Evolutionary conservation across 2,113 vertebrate species (phyloP).

Genomic region (Leptobrachium leishanense): DNA sequence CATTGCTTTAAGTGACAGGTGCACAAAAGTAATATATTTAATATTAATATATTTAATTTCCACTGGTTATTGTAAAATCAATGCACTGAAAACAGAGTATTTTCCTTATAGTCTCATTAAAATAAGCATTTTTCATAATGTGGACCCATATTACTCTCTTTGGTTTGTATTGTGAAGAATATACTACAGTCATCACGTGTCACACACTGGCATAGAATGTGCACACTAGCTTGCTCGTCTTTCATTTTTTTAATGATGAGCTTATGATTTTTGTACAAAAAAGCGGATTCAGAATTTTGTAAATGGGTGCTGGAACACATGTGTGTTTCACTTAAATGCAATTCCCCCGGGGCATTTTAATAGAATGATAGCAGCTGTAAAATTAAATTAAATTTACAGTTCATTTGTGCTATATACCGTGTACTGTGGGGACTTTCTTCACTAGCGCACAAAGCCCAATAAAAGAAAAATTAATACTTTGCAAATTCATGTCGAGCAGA

Average conservation of each 20-base stretch:
- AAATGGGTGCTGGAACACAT: slow-evolving; percentile 19
- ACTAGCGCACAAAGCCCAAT: not conserved
- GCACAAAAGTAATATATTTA: too few relatives aligned
- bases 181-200: too few relatives aligned
- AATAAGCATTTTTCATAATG: too few relatives aligned
- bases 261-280: not conserved
- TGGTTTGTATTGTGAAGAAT: too few relatives aligned
- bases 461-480: slow-evolving; percentile 19
- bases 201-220: too few relatives aligned
- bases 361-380: slow-evolving; percentile 28
- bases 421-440: slow-evolving; percentile 8
- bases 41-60: too few relatives aligned
- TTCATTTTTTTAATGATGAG: slow-evolving; percentile 7
- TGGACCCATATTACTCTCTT: too few relatives aligned
- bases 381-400: slow-evolving; percentile 37
- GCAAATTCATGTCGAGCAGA: not conserved
- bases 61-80: too few relatives aligned
- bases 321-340: not conserved
- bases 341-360: slow-evolving; percentile 6
- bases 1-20: too few relatives aligned
- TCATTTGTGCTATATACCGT: slow-evolving; percentile 9
- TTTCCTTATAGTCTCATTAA: too few relatives aligned
- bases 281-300: slow-evolving; percentile 3
- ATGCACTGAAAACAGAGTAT: too few relatives aligned
- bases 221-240: too few relatives aligned